Conservation (phyloP, 2,888 invertebrate species). For the Polyploca ridens region DNA sequence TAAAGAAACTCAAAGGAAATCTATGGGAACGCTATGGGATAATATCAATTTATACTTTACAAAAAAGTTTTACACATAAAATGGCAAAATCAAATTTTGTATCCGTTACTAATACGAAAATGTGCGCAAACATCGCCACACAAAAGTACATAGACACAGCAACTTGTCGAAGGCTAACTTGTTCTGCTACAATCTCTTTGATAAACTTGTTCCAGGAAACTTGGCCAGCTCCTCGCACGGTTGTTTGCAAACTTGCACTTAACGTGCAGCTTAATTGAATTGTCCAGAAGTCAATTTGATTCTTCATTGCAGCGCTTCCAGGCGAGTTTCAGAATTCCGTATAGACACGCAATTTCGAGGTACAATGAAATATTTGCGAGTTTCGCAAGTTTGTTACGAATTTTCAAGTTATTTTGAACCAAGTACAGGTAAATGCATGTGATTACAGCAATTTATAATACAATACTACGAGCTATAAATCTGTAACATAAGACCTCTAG, state of each 20-base stretch:
- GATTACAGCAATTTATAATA: background rate
- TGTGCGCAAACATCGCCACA: constrained; percentile 32
- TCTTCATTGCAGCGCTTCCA: constrained; percentile 53
- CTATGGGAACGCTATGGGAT: too few species aligned
- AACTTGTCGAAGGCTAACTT: constrained; percentile 67
- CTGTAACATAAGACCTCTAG: background rate
- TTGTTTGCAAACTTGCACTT: constrained; percentile 79
- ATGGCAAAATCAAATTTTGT: constrained; percentile 35
- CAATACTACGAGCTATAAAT: background rate
- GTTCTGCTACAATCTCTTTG: constrained; percentile 69
- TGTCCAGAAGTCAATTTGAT: constrained; percentile 77
- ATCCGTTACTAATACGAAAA: constrained; percentile 32
- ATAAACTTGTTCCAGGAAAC: constrained; percentile 64
- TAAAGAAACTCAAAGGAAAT: too few species aligned
- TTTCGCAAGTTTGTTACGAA: background rate
- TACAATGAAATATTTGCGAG: background rate
- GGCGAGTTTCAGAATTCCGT: constrained; percentile 19
- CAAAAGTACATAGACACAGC: constrained; percentile 22
- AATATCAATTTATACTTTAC: background rate
- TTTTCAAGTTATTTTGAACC: background rate
- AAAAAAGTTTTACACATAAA: background rate
- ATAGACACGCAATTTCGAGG: constrained; percentile 3
- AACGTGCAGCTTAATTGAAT: constrained; percentile 79
- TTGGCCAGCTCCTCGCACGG: constrained; percentile 67
- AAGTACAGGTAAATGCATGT: too few species aligned